Evolutionary conservation across 1,140 invertebrate species (phyloP).

Genomic region (Mactra quadrangularis): DNA sequence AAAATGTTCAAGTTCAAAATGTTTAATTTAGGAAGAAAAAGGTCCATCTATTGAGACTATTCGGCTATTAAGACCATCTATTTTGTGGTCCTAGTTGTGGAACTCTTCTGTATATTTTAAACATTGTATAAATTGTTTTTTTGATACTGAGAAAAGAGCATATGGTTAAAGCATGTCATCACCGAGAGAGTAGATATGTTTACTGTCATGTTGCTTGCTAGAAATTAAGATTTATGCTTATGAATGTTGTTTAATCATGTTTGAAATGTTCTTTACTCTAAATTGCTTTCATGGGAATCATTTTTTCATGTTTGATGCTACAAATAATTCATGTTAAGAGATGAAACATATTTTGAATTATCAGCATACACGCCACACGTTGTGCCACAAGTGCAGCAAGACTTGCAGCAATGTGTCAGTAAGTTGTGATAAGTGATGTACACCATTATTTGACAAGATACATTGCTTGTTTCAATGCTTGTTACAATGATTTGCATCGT

Average conservation of each 20-base stretch:
- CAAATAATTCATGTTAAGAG: constrained; percentile 2
- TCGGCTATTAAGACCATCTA: too few relatives aligned
- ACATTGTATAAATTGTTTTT: too few relatives aligned
- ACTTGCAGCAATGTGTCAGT: constrained; percentile 27
- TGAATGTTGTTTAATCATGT: constrained; percentile 14
- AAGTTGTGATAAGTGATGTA: constrained; percentile 9
- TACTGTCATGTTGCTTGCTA: constrained; percentile 8
- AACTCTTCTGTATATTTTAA: too few relatives aligned
- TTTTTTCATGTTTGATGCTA: constrained; percentile 28
- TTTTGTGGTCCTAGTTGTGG: too few relatives aligned
- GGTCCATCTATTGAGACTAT: too few relatives aligned
- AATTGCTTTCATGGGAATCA: constrained; percentile 19
- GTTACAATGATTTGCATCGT: too few relatives aligned
- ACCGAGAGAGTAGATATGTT: constrained; percentile 13
- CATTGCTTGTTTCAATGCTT: too few relatives aligned
- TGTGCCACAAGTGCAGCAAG: background rate
- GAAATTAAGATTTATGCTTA: constrained; percentile 32
- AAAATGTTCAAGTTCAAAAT: too few relatives aligned
- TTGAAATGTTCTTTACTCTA: constrained; percentile 16
- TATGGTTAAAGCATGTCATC: constrained; percentile 25
- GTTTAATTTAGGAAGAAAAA: too few relatives aligned
- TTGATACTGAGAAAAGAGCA: constrained; percentile 3
- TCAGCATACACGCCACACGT: too few relatives aligned
- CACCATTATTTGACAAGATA: background rate
- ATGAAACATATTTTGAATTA: constrained; percentile 18